A percentile compares a stretch with the other conserved stretches of the same genome.
Conservation (phyloP, 2,113 vertebrate species). For the Sorex fumeus region DNA sequence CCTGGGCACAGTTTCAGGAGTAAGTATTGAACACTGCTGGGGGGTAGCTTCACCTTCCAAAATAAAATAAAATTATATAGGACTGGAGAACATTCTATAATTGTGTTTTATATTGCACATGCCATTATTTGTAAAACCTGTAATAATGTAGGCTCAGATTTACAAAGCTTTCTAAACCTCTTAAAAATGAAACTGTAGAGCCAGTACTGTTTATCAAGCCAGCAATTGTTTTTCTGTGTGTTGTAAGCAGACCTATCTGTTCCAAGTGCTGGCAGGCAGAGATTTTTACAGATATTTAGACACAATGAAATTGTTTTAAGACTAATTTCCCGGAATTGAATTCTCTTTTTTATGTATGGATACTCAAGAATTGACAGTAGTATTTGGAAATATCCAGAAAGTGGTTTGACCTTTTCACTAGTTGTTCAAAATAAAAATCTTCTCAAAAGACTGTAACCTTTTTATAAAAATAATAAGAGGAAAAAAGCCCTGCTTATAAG, state of each 20-base stretch:
- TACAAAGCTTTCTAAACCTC: constrained; percentile 23
- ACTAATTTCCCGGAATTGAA: constrained; percentile 50
- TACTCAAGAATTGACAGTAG: constrained; percentile 47
- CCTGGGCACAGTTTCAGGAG: too few relatives aligned
- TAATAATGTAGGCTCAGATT: constrained; percentile 3
- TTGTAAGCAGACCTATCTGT: not conserved
- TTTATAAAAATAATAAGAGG: constrained; percentile 24
- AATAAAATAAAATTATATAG: too few relatives aligned
- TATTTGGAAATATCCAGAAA: constrained; percentile 67
- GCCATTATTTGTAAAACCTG: not conserved
- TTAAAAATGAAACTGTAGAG: constrained; percentile 41
- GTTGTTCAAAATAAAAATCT: constrained; percentile 37
- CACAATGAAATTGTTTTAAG: constrained; percentile 48
- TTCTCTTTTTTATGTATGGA: constrained; percentile 19
- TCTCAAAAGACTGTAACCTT: constrained; percentile 56
- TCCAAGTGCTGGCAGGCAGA: not conserved
- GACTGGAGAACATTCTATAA: not conserved
- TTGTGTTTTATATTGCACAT: constrained; percentile 22
- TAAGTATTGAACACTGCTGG: too few relatives aligned
- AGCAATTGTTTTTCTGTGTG: constrained; percentile 3
- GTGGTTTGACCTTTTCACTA: constrained; percentile 72
- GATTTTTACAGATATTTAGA: constrained; percentile 37
- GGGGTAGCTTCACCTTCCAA: too few relatives aligned
- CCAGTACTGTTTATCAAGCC: not conserved
- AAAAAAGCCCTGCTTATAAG: not conserved